phyloP scores from a whole-genome alignment of 2,113 vertebrate genomes.

The Lampris incognitus region DNA sequence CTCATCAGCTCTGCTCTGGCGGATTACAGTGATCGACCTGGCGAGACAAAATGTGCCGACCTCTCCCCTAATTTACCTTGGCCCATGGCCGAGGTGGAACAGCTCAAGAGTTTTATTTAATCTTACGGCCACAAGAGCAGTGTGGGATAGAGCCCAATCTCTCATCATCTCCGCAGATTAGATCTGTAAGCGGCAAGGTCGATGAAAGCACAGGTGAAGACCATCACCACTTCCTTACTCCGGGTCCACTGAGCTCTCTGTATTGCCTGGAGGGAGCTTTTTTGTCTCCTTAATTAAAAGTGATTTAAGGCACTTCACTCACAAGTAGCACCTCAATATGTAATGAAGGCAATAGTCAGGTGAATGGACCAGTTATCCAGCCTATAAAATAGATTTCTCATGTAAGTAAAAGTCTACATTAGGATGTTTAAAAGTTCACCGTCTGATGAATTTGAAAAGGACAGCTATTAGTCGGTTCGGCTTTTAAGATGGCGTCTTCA shows the following conservation, averaged over 20 bases:
- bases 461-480: not conserved
- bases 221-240: slow-evolving; percentile 36
- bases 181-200: slow-evolving; percentile 53
- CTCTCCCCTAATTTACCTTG: slow-evolving; percentile 56
- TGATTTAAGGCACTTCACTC: slow-evolving; percentile 24
- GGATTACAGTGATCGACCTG: slow-evolving; percentile 29
- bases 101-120: slow-evolving; percentile 59
- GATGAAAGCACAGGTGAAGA: slow-evolving; percentile 41
- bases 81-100: slow-evolving; percentile 53
- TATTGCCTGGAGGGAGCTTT: slow-evolving; percentile 17
- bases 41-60: slow-evolving; percentile 31
- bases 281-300: slow-evolving; percentile 57
- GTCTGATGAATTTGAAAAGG: too few species aligned
- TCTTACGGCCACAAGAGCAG: slow-evolving; percentile 54
- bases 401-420: slow-evolving; percentile 1
- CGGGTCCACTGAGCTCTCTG: slow-evolving; percentile 26
- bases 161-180: slow-evolving; percentile 66
- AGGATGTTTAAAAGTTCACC: too few species aligned
- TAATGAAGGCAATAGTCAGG: slow-evolving; percentile 35
- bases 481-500: not conserved
- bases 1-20: not conserved
- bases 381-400: slow-evolving; percentile 19
- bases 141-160: slow-evolving; percentile 52
- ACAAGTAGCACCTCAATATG: slow-evolving; percentile 13
- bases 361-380: slow-evolving; percentile 31